Conservation (phyloP, 1,140 invertebrate species). For the Tetranychus cinnabarinus region DNA sequence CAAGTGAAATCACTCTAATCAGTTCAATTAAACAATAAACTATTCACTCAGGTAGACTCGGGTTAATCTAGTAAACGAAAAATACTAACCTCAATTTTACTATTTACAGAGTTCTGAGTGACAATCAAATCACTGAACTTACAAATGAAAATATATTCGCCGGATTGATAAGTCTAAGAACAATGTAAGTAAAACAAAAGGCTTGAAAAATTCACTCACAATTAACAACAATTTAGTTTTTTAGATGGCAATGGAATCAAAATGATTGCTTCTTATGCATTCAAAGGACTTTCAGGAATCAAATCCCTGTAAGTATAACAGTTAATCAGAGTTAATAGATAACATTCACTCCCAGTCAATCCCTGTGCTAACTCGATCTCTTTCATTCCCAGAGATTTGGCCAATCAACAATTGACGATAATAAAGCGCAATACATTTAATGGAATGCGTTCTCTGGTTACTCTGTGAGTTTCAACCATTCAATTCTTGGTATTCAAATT, state of each 20-base stretch:
- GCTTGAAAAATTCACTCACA: not conserved
- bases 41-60: too few species aligned
- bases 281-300: not conserved
- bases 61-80: not conserved
- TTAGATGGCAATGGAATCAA: constrained; percentile 5
- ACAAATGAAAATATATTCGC: constrained; percentile 14
- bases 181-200: constrained; percentile 8
- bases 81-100: not conserved
- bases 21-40: too few species aligned
- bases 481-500: not conserved
- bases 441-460: constrained; percentile 2
- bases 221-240: not conserved
- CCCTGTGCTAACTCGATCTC: too few species aligned
- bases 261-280: not conserved
- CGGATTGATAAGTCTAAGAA: constrained; percentile 9
- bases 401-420: not conserved
- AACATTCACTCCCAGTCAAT: not conserved
- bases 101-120: constrained; percentile 18
- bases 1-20: too few species aligned
- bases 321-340: not conserved
- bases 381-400: too few species aligned
- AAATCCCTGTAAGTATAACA: not conserved
- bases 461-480: constrained; percentile 1
- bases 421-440: constrained; percentile 5
- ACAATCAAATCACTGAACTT: constrained; percentile 16